phyloP scores from a whole-genome alignment of 2,888 invertebrate species.

The Plagiodera versicolora region DNA sequence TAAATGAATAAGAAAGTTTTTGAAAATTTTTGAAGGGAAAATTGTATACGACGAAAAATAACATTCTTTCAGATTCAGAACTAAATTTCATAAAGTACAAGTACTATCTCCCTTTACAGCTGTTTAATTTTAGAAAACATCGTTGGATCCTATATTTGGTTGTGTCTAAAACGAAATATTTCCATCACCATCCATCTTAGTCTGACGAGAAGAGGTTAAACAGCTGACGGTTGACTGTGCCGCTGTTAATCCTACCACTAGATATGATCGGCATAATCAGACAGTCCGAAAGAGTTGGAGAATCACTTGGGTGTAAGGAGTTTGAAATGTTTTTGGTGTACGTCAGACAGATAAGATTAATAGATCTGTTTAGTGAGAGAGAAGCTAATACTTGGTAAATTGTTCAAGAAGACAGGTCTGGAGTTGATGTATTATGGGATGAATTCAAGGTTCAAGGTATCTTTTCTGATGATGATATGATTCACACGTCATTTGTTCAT shows the following conservation, averaged over 20 bases:
- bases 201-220: slow-evolving; percentile 29
- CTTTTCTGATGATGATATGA: background rate
- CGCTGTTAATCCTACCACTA: slow-evolving; percentile 26
- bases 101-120: no score
- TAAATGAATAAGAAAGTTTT: no score
- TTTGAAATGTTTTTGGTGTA: slow-evolving; percentile 35
- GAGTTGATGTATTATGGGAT: background rate
- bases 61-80: no score
- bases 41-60: no score
- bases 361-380: slow-evolving; percentile 8
- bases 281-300: slow-evolving; percentile 29
- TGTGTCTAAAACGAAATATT: background rate
- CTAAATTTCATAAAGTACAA: no score
- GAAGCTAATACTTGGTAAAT: background rate
- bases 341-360: slow-evolving; percentile 36
- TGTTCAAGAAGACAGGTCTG: background rate
- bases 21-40: no score
- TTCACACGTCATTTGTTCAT: no score
- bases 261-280: slow-evolving; percentile 39
- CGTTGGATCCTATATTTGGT: background rate
- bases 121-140: no score
- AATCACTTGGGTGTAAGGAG: slow-evolving; percentile 38
- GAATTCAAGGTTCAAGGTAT: background rate
- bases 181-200: slow-evolving; percentile 17
- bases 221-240: slow-evolving; percentile 35